Base-by-base conservation (phyloP, 2,113 vertebrate genomes). In the Chaenogobius annularis region DNA sequence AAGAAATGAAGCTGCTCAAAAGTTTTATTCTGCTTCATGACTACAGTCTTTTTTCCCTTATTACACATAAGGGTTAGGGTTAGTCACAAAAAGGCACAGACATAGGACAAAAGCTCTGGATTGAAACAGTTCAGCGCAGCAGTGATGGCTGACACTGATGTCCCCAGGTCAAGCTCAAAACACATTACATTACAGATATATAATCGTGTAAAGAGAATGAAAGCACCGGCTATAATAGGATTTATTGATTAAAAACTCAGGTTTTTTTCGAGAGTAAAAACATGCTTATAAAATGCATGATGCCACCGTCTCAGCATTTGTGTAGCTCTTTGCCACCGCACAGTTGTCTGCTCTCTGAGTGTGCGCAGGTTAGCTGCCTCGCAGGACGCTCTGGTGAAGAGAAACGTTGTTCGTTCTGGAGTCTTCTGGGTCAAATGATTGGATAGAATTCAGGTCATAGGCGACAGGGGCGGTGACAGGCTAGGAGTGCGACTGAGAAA, bases 401-500 rank as follows among this genome's bases (percentile, higher is more conserved):
- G 40, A 2, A 62, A 58, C 11, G 20, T 31, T 7, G n/a, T 63
- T 17, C 17, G 61, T 63, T 40, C 17, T n/a, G 35, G 35, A 9
- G 35, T 37, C 35, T 40, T 8, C 55, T 6, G 4, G 4, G 11
- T 37, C 31, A 59, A 9, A 31, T 59, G 12, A 59, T 14, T 1
- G 13, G 56, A 35, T 7, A 37, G 15, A 40, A 17, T 6, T 92
- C 91, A 94, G 20, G 87, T 89, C 72, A 92, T 52, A 0, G 85
- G 70, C 0, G 85, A 85, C 37, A 83, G 63, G 20, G 85, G 80
- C 0, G 79, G 84, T 0, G 77, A 83, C 68, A 81, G 74, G 73
- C 90, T 84, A 1, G 85, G 86, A 0, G 87, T 83, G 22, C 64
- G 84, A 12, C 83, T 64, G 7, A 69, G 35, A 48, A 92, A 92